Conservation (phyloP, 2,797 vertebrate genomes). For the Lagorchestes hirsutus region DNA sequence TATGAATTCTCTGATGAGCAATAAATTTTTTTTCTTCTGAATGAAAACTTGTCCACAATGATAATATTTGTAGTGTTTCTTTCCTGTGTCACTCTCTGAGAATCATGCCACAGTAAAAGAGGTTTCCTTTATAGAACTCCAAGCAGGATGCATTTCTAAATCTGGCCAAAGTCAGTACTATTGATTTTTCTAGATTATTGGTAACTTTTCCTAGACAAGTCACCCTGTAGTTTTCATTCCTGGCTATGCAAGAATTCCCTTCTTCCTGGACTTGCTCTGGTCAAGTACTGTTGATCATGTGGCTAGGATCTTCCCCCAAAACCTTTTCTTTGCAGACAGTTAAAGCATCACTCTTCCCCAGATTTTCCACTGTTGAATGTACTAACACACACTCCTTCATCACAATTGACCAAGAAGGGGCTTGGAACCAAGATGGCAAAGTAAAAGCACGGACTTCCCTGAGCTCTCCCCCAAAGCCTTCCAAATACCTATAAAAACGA, state of each 20-base stretch:
- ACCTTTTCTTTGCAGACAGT: neutral
- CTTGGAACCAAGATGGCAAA: no score
- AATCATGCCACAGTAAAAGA: neutral
- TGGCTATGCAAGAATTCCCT: neutral
- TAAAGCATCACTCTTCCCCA: neutral
- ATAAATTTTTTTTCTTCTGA: neutral
- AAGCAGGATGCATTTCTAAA: neutral
- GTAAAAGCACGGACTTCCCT: no score
- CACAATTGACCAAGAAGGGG: neutral
- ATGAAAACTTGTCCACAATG: neutral
- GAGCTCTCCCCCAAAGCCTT: no score
- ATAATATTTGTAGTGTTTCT: neutral
- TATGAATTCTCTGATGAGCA: neutral
- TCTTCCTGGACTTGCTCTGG: neutral
- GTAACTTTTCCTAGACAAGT: neutral
- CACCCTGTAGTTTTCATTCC: neutral
- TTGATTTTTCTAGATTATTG: neutral
- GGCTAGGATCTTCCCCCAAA: neutral
- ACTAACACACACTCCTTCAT: neutral
- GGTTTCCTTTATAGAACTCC: neutral
- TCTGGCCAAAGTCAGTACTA: neutral
- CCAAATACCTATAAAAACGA: no score
- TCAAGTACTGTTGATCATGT: neutral
- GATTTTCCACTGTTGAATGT: neutral
- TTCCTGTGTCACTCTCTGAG: neutral